Evolutionary conservation across 2,113 vertebrate genomes (phyloP).

Genomic region (Fregetta grallaria): DNA sequence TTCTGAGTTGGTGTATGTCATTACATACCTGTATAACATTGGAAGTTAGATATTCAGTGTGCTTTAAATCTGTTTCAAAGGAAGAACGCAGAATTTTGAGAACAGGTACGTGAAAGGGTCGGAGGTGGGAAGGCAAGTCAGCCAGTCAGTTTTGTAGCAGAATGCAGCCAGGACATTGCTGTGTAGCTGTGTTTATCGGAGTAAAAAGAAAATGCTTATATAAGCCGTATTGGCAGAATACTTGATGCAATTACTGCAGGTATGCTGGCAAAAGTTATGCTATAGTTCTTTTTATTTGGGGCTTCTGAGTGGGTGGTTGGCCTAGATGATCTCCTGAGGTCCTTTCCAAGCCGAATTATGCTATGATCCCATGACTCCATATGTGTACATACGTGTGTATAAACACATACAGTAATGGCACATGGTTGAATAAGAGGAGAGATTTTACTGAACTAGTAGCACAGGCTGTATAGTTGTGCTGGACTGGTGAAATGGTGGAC

Average conservation of each 20-base stretch:
- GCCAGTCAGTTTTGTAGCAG: not conserved
- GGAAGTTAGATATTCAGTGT: not conserved
- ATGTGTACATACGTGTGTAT: not conserved
- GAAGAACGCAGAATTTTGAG: not conserved
- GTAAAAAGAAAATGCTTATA: not conserved
- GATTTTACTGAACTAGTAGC: not conserved
- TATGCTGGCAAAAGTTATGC: not conserved
- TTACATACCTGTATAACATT: not conserved
- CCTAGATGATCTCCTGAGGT: not conserved
- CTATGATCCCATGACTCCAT: not conserved
- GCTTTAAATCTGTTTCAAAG: not conserved
- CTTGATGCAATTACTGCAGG: not conserved
- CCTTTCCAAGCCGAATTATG: not conserved
- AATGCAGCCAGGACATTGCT: not conserved
- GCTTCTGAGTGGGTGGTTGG: not conserved
- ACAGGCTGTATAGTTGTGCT: not conserved
- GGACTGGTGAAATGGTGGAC: not conserved
- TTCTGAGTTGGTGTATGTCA: not conserved
- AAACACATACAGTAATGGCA: not conserved
- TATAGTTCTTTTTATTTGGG: not conserved
- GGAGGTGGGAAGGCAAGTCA: not conserved
- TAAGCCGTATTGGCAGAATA: not conserved
- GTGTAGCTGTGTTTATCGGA: not conserved
- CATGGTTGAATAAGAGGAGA: not conserved
- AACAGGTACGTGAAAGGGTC: not conserved